Conservation (phyloP, 2,888 invertebrate species). For the Amaurobius ferox region DNA sequence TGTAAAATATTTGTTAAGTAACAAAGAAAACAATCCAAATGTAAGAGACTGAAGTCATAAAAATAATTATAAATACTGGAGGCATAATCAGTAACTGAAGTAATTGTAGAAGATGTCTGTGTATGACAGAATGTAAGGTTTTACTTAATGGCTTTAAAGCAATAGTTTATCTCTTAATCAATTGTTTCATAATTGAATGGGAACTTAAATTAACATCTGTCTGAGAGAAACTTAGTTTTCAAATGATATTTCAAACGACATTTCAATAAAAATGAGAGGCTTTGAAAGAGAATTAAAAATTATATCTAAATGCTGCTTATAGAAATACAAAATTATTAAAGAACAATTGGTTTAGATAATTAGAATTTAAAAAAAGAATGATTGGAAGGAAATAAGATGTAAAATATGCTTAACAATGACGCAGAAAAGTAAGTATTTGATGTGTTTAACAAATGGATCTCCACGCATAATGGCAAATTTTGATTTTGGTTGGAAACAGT, state of each 20-base stretch:
- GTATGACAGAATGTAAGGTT: neutral
- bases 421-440: no score
- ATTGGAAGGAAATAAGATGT: no score
- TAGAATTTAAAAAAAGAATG: no score
- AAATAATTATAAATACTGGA: neutral
- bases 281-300: no score
- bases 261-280: no score
- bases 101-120: neutral
- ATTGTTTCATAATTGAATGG: slow-evolving; percentile 8
- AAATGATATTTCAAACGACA: neutral
- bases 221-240: neutral
- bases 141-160: neutral
- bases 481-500: no score
- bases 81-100: neutral
- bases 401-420: no score
- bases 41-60: neutral
- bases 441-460: no score
- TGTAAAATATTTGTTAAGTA: neutral
- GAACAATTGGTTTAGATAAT: no score
- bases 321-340: no score
- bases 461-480: no score
- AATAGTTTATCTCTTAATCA: neutral
- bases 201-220: neutral
- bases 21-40: neutral
- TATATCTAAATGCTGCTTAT: no score